These are phyloP conservation scores for Diorhabda sublineata DNA, from an alignment of 1,140 invertebrate species.

Conservation along the genomic window DNA sequence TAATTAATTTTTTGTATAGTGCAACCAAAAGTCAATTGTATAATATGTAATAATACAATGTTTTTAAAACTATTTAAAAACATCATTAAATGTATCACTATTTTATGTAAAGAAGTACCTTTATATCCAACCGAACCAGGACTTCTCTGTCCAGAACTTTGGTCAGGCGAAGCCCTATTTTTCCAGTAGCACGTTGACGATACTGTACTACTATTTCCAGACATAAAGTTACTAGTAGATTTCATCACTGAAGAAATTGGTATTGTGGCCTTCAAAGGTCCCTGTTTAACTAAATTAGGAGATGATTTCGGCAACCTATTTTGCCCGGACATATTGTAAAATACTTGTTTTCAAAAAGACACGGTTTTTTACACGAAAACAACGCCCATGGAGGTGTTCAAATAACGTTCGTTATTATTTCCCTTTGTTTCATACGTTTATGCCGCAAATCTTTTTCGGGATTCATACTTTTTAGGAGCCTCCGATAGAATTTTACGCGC, in stretches of 20 bases:
- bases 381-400: constrained; percentile 5
- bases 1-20: no score
- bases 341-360: constrained; percentile 11
- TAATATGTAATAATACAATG: no score
- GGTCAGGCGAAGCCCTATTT: constrained; percentile 61
- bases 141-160: constrained; percentile 62
- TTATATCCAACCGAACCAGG: constrained; percentile 67
- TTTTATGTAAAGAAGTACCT: constrained; percentile 43
- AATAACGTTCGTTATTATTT: neutral
- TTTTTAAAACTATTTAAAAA: no score
- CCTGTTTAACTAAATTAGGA: constrained; percentile 63
- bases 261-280: constrained; percentile 68
- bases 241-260: constrained; percentile 67
- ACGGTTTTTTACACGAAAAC: constrained; percentile 14
- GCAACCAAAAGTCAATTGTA: no score
- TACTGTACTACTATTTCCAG: constrained; percentile 61
- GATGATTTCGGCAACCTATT: constrained; percentile 62
- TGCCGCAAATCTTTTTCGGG: neutral
- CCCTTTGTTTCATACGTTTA: constrained; percentile 7
- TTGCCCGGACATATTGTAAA: constrained; percentile 34
- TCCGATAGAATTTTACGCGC: neutral
- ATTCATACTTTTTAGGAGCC: constrained; percentile 8
- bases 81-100: no score
- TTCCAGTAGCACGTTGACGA: constrained; percentile 61
- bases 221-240: constrained; percentile 56